Conservation (phyloP, 2,888 invertebrate species). For the Caenorhabditis sp. region DNA sequence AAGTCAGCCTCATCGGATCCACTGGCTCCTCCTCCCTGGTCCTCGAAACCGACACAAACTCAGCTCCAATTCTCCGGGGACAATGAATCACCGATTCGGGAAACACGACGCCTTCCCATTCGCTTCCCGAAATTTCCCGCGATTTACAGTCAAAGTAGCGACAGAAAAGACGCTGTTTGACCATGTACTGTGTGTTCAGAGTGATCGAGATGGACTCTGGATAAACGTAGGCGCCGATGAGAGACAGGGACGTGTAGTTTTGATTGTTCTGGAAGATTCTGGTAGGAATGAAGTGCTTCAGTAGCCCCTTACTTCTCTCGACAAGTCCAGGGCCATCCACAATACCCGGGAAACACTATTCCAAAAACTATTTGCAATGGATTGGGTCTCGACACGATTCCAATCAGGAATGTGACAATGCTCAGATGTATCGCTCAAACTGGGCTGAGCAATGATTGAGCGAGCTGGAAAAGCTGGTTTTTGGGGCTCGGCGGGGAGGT, state of each 20-base stretch:
- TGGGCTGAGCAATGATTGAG: not conserved
- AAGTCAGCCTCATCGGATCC: conserved; percentile 34
- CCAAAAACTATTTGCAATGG: not conserved
- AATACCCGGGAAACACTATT: conserved; percentile 19
- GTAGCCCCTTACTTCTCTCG: conserved; percentile 39
- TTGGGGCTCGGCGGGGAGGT: too few relatives aligned
- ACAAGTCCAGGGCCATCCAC: conserved; percentile 37
- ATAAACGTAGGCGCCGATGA: conserved; percentile 44
- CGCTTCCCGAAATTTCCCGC: not conserved
- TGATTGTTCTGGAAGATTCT: conserved; percentile 45
- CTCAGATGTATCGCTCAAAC: not conserved
- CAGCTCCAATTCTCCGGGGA: conserved; percentile 33
- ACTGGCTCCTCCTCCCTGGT: not conserved
- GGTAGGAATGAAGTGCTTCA: too few relatives aligned
- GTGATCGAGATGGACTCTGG: conserved; percentile 23
- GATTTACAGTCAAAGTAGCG: conserved; percentile 37
- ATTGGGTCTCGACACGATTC: conserved; percentile 40
- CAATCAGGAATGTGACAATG: conserved; percentile 16
- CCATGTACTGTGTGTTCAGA: conserved; percentile 21
- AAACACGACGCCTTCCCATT: conserved; percentile 32
- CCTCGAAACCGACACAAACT: conserved; percentile 33
- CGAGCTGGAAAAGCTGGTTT: not conserved
- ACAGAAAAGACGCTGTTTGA: conserved; percentile 36
- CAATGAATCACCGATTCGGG: conserved; percentile 41
- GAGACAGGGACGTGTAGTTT: conserved; percentile 20